phyloP scores from a whole-genome alignment of 2,888 invertebrate species.

The Andricus curvator region DNA sequence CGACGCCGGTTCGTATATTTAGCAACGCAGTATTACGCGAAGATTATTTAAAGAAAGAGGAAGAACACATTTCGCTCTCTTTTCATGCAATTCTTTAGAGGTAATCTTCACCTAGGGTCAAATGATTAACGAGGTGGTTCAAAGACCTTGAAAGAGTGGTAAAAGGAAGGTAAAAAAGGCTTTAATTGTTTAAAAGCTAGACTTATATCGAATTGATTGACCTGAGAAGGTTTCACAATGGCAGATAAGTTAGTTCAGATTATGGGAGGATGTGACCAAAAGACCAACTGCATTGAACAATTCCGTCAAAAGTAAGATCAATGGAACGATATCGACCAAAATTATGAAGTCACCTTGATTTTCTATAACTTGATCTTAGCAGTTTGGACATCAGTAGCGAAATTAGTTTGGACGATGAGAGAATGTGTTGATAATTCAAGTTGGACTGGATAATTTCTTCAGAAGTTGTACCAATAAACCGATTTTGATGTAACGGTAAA shows the following conservation, averaged over 20 bases:
- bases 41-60: slow-evolving; percentile 75
- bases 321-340: not conserved
- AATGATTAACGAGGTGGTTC: not conserved
- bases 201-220: not conserved
- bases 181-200: not conserved
- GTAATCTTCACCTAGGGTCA: slow-evolving; percentile 3
- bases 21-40: slow-evolving; percentile 72
- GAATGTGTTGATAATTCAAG: not conserved
- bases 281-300: not conserved
- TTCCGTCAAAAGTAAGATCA: not conserved
- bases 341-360: too few species aligned
- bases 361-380: not conserved
- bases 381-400: not conserved
- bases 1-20: slow-evolving; percentile 69
- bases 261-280: not conserved
- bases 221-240: not conserved
- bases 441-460: not conserved
- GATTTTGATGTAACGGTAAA: not conserved
- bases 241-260: not conserved
- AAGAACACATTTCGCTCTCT: slow-evolving; percentile 56
- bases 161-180: not conserved
- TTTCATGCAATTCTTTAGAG: not conserved
- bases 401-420: not conserved
- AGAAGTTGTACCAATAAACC: not conserved
- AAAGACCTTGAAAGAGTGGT: not conserved